These are phyloP conservation scores for Tridacna crocea DNA, from an alignment of 2,888 invertebrate species.

Conservation along the genomic window DNA sequence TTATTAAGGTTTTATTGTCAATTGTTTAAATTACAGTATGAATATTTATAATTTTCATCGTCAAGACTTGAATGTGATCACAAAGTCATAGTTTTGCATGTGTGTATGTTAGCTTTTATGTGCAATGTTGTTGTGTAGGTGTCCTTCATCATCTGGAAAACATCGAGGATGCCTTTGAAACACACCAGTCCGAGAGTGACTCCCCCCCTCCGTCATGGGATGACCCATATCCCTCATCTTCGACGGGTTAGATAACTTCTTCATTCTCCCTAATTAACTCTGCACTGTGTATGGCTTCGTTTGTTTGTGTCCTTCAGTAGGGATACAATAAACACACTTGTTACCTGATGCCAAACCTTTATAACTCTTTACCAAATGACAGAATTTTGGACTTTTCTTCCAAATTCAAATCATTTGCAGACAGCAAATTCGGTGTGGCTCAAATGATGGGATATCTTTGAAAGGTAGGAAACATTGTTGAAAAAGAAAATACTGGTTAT, in stretches of 20 bases:
- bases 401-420: too few relatives aligned
- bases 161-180: constrained; percentile 51
- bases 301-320: not conserved
- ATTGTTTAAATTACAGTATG: too few relatives aligned
- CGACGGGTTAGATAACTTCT: constrained; percentile 53
- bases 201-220: constrained; percentile 77
- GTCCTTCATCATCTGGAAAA: not conserved
- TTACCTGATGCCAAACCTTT: not conserved
- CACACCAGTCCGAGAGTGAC: constrained; percentile 69
- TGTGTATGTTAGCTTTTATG: constrained; percentile 7
- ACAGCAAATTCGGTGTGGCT: too few relatives aligned
- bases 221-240: constrained; percentile 62
- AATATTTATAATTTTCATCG: too few relatives aligned
- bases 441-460: too few relatives aligned
- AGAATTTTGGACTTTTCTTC: too few relatives aligned
- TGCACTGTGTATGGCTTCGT: not conserved
- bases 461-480: too few relatives aligned
- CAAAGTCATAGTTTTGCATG: not conserved
- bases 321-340: not conserved
- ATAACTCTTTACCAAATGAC: too few relatives aligned
- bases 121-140: constrained; percentile 20
- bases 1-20: too few relatives aligned
- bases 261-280: constrained; percentile 40
- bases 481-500: too few relatives aligned
- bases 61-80: too few relatives aligned